Evolutionary conservation across 2,113 vertebrate species (phyloP), one percentile per base, ranked within the genome.

Genomic region (Accipiter virgatus): DNA sequence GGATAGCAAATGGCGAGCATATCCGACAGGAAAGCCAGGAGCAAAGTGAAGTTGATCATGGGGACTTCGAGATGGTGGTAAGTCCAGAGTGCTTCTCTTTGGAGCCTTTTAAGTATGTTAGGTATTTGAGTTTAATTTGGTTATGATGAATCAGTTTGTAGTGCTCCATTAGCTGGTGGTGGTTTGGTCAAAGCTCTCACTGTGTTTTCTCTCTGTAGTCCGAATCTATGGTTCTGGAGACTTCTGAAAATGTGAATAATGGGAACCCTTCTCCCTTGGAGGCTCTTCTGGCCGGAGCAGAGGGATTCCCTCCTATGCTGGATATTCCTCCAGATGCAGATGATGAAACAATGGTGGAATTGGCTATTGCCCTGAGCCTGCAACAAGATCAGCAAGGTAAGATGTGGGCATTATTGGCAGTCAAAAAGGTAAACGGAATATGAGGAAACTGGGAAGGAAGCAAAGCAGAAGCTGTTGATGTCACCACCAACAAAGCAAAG

Each of bases 31-130:
- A 99, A 93, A 99, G 99, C 97, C 99, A 99, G 90, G 99, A 99
- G 73, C 99, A 99, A 96, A 99, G 85, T 10, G 99, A 99, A 96
- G 99, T 99, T 96, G 99, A 99, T 94, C 99, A 99, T 0, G 99
- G 99, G 6, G 99, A 99, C 98, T 99, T 99, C 27, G 99, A 99
- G 97, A 99, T 99, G 99, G 99, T 99, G 99, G 99, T 99, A 97
- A 99, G 99, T 97, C 45, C 82, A 66, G 26, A 48, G 65, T 7
- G 62, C 79, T 96, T 62, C 55, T 90, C 21, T 52, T 38, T 31
- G 58, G 31, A 81, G 62, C 50, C 20, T 78, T 53, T 55, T 2
- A 26, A 62, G 17, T 68, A 8, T 42, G 7, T 55, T n/a, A 47
- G 48, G 8, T 47, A 16, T 36, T 59, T 48, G 75, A 66, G n/a